phyloP scores from a whole-genome alignment of 2,888 invertebrate species.

The Diaprepes abbreviatus region DNA sequence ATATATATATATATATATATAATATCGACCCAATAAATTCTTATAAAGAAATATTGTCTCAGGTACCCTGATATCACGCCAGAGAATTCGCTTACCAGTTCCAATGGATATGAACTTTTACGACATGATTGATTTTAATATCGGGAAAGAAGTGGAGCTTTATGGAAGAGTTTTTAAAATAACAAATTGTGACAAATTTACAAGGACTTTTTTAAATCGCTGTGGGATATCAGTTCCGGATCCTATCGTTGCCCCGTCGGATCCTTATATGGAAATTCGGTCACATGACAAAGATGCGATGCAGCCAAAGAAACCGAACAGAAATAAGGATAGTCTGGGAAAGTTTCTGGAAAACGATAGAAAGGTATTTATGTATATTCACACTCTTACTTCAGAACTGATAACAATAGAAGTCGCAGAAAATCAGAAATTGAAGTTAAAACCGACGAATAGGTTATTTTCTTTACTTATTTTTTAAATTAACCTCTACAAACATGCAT shows the following conservation, averaged over 20 bases:
- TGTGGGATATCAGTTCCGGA: conserved; percentile 88
- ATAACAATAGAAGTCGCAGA: no score
- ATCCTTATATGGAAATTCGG: conserved; percentile 70
- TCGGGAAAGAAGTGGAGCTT: conserved; percentile 84
- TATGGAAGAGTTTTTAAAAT: conserved; percentile 87
- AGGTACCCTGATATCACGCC: conserved; percentile 87
- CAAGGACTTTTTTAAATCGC: conserved; percentile 85
- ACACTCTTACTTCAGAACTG: no score
- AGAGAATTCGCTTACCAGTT: conserved; percentile 82
- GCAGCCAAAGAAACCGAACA: conserved; percentile 70
- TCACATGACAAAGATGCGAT: conserved; percentile 61
- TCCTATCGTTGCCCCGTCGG: conserved; percentile 72
- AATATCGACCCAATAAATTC: no score
- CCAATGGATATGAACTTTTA: conserved; percentile 83
- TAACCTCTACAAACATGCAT: no score
- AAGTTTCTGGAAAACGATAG: conserved; percentile 89
- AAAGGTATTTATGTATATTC: conserved; percentile 66
- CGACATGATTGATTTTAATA: conserved; percentile 89
- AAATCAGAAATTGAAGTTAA: no score
- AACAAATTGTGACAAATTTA: conserved; percentile 89
- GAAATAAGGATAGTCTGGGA: conserved; percentile 76
- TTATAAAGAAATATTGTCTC: conserved; percentile 55
- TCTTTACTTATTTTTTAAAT: no score
- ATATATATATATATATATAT: no score
- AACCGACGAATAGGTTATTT: no score